A percentile compares a stretch with the other conserved stretches of the same genome.
phyloP scores from a whole-genome alignment of 2,113 vertebrate species.

The Embiotoca jacksoni region DNA sequence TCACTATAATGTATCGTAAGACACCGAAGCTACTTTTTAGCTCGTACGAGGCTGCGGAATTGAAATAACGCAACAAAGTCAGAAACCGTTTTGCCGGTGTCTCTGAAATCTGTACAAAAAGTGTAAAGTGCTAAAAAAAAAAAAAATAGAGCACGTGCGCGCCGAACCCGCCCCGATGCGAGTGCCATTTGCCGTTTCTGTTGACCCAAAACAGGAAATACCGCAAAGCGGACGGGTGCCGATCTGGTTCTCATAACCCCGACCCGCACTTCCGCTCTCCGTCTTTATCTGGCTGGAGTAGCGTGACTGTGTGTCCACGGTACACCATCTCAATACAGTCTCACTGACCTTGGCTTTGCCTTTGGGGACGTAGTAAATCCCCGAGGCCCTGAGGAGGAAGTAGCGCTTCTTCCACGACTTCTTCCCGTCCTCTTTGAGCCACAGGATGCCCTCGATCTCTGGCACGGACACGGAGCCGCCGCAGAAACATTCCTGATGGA shows the following conservation, averaged over 20 bases:
- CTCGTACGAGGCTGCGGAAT: not conserved
- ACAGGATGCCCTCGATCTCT: slow-evolving; percentile 97
- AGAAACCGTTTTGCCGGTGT: not conserved
- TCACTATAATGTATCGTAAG: not conserved
- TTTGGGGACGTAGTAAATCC: slow-evolving; percentile 98
- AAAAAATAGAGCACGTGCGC: slow-evolving; percentile 10
- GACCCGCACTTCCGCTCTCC: not conserved
- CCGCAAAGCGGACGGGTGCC: slow-evolving; percentile 42
- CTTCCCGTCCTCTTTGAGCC: slow-evolving; percentile 98
- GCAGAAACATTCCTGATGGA: slow-evolving; percentile 94
- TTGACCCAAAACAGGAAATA: slow-evolving; percentile 77
- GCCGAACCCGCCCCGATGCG: not conserved
- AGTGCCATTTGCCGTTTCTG: slow-evolving; percentile 7
- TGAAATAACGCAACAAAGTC: not conserved
- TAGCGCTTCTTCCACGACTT: slow-evolving; percentile 99
- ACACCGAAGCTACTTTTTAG: not conserved
- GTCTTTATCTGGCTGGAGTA: not conserved
- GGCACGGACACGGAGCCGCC: slow-evolving; percentile 96
- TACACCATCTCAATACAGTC: not conserved
- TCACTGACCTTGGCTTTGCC: slow-evolving; percentile 94
- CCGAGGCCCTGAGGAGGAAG: slow-evolving; percentile 96
- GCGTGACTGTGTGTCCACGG: not conserved
- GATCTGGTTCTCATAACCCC: slow-evolving; percentile 52
- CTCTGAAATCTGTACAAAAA: not conserved
- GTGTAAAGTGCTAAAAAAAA: not conserved